Evolutionary conservation across 1,140 invertebrate genomes (phyloP).

Genomic region (Polypedilum vanderplanki): DNA sequence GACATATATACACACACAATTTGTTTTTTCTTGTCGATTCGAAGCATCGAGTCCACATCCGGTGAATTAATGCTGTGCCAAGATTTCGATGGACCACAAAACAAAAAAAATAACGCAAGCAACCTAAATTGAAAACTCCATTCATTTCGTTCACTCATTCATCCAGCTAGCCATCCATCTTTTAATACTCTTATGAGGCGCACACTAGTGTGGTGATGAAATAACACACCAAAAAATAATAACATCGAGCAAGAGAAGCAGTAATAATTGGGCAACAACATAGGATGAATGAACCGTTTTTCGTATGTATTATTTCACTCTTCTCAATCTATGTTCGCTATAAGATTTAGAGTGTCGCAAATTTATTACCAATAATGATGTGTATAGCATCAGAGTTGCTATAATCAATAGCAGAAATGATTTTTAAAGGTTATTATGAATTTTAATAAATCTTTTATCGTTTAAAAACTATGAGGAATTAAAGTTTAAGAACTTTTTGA

Average conservation of each 20-base stretch:
- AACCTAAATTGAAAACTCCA: slow-evolving; percentile 13
- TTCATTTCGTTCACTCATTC: neutral
- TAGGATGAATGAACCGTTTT: slow-evolving; percentile 5
- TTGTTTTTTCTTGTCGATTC: neutral
- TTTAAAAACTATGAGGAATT: no score
- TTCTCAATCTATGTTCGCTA: no score
- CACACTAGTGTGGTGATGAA: slow-evolving; percentile 3
- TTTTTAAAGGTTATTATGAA: no score
- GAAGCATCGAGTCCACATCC: slow-evolving; percentile 26
- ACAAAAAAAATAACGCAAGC: slow-evolving; percentile 27
- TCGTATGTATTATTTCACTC: neutral
- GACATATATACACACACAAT: no score
- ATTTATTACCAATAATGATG: neutral
- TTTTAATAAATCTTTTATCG: no score
- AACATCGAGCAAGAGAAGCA: neutral
- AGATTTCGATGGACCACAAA: slow-evolving; percentile 27
- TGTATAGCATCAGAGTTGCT: no score
- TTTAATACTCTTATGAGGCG: slow-evolving; percentile 18
- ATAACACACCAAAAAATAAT: neutral
- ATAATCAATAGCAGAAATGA: no score
- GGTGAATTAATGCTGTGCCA: slow-evolving; percentile 22
- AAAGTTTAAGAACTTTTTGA: no score
- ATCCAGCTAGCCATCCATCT: neutral
- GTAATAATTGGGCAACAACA: slow-evolving; percentile 13
- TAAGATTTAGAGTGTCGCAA: slow-evolving; percentile 10